phyloP scores from a whole-genome alignment of 1,140 invertebrate species.

The Rhyacophila brunnea region DNA sequence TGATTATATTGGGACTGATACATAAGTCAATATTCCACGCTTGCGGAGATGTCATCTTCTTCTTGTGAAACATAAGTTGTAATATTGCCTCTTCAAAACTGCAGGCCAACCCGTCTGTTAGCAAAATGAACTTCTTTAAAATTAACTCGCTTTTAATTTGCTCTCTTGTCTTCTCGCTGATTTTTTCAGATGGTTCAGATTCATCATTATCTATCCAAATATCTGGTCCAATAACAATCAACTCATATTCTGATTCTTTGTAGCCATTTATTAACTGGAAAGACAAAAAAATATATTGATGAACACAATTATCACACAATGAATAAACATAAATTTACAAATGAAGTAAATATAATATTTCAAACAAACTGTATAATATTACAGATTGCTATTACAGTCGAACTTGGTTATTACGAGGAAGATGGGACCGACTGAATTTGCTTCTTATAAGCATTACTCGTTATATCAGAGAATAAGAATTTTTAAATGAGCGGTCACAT shows the following conservation, averaged over 20 bases:
- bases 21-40: conserved; percentile 49
- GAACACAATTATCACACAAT: not conserved
- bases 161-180: conserved; percentile 20
- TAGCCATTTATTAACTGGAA: conserved; percentile 43
- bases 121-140: conserved; percentile 42
- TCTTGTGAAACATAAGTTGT: conserved; percentile 47
- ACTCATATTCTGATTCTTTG: conserved; percentile 44
- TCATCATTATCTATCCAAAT: conserved; percentile 32
- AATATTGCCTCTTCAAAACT: conserved; percentile 46
- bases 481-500: no score
- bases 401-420: no score
- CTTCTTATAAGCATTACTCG: no score
- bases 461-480: no score
- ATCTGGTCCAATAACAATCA: conserved; percentile 47
- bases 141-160: conserved; percentile 2
- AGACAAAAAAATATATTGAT: no score
- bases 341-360: not conserved
- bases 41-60: conserved; percentile 39
- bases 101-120: conserved; percentile 43
- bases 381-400: no score
- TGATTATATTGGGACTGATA: conserved; percentile 49
- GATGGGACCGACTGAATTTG: no score
- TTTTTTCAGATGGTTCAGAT: conserved; percentile 35
- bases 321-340: not conserved
- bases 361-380: no score